Evolutionary conservation across 2,888 invertebrate genomes (phyloP).

Genomic region (Tetropium fuscum): DNA sequence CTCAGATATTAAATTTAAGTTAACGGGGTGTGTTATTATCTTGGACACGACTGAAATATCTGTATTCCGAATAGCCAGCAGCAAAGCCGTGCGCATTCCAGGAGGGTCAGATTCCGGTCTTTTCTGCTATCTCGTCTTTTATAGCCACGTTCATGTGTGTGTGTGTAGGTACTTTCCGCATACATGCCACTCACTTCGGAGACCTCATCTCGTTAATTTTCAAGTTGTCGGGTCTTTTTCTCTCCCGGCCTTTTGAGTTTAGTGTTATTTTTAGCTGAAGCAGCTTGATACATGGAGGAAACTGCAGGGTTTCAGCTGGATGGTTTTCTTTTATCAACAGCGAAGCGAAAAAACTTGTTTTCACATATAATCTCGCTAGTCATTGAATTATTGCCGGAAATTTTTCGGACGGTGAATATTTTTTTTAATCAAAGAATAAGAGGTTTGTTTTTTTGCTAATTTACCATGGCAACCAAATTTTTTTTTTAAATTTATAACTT

Average conservation of each 20-base stretch:
- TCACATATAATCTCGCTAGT: no score
- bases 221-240: background rate
- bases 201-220: background rate
- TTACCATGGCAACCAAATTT: no score
- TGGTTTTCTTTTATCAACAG: no score
- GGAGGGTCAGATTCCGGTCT: conserved; percentile 25
- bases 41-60: conserved; percentile 23
- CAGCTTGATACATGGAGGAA: no score
- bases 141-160: conserved; percentile 15
- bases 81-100: conserved; percentile 18
- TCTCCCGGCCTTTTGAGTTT: background rate
- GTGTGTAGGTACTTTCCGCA: conserved; percentile 5
- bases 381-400: no score
- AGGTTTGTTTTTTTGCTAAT: no score
- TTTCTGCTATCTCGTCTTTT: conserved; percentile 21
- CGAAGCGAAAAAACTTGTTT: no score
- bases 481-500: no score
- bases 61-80: conserved; percentile 18
- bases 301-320: no score
- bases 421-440: no score
- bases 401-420: no score
- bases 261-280: background rate
- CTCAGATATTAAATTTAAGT: no score
- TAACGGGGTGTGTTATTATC: conserved; percentile 16
- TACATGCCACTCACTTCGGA: conserved; percentile 5